Conservation (phyloP, 2,797 vertebrate genomes). For the Cuculus canorus region DNA sequence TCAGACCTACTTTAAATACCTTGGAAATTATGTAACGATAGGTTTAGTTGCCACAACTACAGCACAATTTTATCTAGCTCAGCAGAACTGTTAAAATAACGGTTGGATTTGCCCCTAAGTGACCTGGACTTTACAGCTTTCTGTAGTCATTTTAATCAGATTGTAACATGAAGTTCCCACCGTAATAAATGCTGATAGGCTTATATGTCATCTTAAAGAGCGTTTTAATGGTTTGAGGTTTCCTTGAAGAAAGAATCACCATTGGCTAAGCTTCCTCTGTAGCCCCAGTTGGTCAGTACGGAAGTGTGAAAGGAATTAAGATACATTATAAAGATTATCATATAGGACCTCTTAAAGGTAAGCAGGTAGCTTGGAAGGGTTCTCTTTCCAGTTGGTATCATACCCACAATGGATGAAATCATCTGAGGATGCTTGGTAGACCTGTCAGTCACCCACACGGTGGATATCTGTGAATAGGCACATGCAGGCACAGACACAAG, state of each 20-base stretch:
- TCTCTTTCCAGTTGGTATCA: background rate
- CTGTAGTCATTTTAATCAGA: background rate
- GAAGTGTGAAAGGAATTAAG: background rate
- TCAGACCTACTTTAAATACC: background rate
- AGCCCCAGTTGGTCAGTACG: background rate
- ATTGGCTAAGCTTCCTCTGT: background rate
- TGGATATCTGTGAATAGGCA: background rate
- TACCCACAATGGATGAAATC: background rate
- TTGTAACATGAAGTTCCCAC: background rate
- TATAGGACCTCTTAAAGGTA: background rate
- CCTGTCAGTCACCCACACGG: background rate
- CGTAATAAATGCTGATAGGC: background rate
- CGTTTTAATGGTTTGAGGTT: background rate
- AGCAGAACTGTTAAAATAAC: background rate
- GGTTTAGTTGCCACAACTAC: background rate
- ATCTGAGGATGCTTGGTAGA: background rate
- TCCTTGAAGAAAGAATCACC: background rate
- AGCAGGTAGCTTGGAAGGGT: background rate
- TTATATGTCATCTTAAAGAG: background rate
- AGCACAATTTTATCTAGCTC: background rate
- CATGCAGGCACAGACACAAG: background rate
- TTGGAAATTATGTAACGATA: slow-evolving; percentile 14
- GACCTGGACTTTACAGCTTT: background rate
- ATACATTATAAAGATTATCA: background rate
- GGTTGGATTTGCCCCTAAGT: background rate